Conservation (phyloP, 2,113 vertebrate genomes). For the Paradisaea rubra region DNA sequence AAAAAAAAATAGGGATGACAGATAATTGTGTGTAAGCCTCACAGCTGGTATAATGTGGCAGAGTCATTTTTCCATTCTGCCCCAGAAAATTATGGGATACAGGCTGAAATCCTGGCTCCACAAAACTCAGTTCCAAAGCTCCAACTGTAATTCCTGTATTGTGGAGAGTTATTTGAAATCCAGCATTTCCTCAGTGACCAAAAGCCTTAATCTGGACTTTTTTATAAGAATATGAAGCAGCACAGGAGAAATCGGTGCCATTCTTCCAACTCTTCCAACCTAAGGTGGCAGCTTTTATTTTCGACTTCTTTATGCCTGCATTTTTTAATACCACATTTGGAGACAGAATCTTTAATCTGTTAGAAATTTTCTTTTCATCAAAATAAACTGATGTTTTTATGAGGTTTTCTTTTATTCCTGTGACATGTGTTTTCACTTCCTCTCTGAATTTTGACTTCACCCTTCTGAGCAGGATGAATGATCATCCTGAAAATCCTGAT, state of each 20-base stretch:
- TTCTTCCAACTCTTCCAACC: not conserved
- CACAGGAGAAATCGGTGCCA: not conserved
- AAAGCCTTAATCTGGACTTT: not conserved
- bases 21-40: not conserved
- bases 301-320: not conserved
- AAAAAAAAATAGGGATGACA: not conserved
- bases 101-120: not conserved
- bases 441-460: not conserved
- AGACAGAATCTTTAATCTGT: not conserved
- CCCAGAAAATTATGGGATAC: not conserved
- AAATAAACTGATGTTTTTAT: not conserved
- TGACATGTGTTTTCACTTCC: not conserved
- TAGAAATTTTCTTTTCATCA: not conserved
- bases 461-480: not conserved
- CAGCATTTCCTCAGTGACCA: not conserved
- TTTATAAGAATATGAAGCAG: not conserved
- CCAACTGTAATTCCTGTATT: not conserved
- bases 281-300: not conserved
- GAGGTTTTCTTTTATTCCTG: not conserved
- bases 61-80: not conserved
- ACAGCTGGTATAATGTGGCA: not conserved
- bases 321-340: not conserved
- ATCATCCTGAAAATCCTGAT: not conserved
- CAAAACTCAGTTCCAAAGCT: not conserved
- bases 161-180: not conserved